Conservation (phyloP, 2,888 invertebrate species). For the Coenonympha arcania region DNA sequence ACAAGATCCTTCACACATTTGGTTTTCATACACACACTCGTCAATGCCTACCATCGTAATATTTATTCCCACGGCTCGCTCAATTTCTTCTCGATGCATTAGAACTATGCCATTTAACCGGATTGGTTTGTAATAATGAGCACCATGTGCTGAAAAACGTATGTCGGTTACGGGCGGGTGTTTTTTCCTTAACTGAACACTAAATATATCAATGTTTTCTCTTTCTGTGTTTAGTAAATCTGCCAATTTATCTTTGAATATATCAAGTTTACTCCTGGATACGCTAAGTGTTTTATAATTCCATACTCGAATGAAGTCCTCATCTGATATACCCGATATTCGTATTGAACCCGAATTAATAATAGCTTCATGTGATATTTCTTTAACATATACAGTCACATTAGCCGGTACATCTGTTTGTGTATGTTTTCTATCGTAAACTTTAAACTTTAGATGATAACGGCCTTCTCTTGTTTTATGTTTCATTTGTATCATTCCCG, state of each 20-base stretch:
- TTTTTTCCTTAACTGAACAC: constrained; percentile 90
- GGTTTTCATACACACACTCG: constrained; percentile 94
- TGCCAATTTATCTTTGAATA: constrained; percentile 90
- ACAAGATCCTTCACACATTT: constrained; percentile 96
- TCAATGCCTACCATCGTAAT: constrained; percentile 99
- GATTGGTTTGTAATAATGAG: constrained; percentile 95
- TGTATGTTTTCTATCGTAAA: constrained; percentile 94
- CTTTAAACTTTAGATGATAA: constrained; percentile 86
- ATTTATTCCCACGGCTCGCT: constrained; percentile 93
- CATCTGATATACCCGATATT: constrained; percentile 94
- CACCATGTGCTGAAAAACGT: constrained; percentile 94
- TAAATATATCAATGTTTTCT: constrained; percentile 96
- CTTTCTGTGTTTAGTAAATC: constrained; percentile 88
- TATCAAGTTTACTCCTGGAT: constrained; percentile 89
- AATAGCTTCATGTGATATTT: constrained; percentile 96
- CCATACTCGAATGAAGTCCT: constrained; percentile 96
- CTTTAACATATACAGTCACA: constrained; percentile 94
- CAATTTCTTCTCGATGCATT: constrained; percentile 94
- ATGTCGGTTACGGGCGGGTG: constrained; percentile 93
- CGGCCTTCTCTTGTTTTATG: constrained; percentile 92
- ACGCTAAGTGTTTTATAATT: constrained; percentile 90
- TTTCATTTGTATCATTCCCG: constrained; percentile 96
- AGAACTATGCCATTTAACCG: constrained; percentile 94
- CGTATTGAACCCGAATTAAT: constrained; percentile 95
- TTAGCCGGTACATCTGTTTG: constrained; percentile 97